Conservation (phyloP, 2,888 invertebrate genomes). For the Calliphora vomitoria region DNA sequence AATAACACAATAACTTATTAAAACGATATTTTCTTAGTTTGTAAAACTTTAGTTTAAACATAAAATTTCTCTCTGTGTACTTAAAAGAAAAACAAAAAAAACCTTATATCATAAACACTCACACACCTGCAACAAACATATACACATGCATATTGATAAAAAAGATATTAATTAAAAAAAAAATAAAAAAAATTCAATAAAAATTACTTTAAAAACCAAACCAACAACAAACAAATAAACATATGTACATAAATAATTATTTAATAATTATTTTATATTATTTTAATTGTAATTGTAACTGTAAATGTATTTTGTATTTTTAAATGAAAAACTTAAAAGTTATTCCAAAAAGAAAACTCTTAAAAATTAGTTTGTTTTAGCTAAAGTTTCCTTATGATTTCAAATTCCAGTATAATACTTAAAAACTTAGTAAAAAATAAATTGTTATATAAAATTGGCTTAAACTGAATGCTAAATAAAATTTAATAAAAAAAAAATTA, state of each 20-base stretch:
- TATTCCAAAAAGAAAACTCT: not conserved
- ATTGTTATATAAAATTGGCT: slow-evolving; percentile 18
- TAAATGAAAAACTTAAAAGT: slow-evolving; percentile 13
- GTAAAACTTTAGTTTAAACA: not conserved
- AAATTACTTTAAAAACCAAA: slow-evolving; percentile 7
- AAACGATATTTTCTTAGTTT: not conserved
- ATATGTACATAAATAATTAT: slow-evolving; percentile 55
- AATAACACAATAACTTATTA: too few species aligned
- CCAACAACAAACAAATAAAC: not conserved
- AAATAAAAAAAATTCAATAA: not conserved
- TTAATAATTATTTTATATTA: slow-evolving; percentile 56
- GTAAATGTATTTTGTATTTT: slow-evolving; percentile 57
- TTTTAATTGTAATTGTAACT: slow-evolving; percentile 53
- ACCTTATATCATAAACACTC: slow-evolving; percentile 29
- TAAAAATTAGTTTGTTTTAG: slow-evolving; percentile 17
- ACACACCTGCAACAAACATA: slow-evolving; percentile 42
- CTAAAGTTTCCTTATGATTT: not conserved
- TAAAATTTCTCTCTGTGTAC: slow-evolving; percentile 40
- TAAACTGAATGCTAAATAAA: slow-evolving; percentile 23
- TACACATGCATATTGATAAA: slow-evolving; percentile 7
- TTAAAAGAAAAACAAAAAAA: slow-evolving; percentile 13
- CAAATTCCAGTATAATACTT: not conserved
- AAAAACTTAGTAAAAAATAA: slow-evolving; percentile 9
- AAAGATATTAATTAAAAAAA: not conserved
- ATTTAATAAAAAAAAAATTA: not conserved